A percentile compares a stretch with the other conserved stretches of the same genome.
Evolutionary conservation across 23 tunicate genomes (phyloP).

Genomic region (Diplosoma virens): DNA sequence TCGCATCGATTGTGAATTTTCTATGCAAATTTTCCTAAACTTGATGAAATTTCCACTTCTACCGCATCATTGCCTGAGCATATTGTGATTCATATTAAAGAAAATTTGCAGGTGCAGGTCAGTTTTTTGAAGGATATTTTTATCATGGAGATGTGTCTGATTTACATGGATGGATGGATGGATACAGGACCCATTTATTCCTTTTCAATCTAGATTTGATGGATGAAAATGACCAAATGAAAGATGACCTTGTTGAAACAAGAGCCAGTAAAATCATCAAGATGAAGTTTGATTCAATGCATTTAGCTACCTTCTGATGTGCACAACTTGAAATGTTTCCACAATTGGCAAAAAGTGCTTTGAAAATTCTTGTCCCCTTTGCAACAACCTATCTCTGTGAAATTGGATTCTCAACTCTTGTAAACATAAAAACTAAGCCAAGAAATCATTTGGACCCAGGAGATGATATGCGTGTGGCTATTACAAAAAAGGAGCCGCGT

Average conservation of each 20-base stretch:
- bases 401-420: conserved; percentile 10
- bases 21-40: conserved; percentile 30
- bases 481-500: conserved; percentile 3
- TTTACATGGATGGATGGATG: conserved; percentile 20
- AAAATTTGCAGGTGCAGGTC: conserved; percentile 18
- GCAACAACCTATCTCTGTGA: conserved; percentile 11
- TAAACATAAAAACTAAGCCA: conserved; percentile 14
- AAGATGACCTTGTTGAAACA: conserved; percentile 10
- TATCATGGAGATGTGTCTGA: conserved; percentile 6
- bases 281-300: conserved; percentile 16
- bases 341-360: conserved; percentile 15
- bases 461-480: conserved; percentile 13
- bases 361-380: conserved; percentile 5
- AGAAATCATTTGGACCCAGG: conserved; percentile 14
- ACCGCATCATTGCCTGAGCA: conserved; percentile 24
- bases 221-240: conserved; percentile 24
- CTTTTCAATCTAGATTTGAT: conserved; percentile 11
- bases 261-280: conserved; percentile 7
- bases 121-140: conserved; percentile 23
- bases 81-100: conserved; percentile 17
- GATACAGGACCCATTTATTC: conserved; percentile 13
- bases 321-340: conserved; percentile 20
- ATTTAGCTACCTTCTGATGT: conserved; percentile 12
- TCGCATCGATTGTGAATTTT: conserved; percentile 21
- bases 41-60: conserved; percentile 28